Evolutionary conservation across 2,797 vertebrate genomes (phyloP).

Genomic region (Apogon talboti): DNA sequence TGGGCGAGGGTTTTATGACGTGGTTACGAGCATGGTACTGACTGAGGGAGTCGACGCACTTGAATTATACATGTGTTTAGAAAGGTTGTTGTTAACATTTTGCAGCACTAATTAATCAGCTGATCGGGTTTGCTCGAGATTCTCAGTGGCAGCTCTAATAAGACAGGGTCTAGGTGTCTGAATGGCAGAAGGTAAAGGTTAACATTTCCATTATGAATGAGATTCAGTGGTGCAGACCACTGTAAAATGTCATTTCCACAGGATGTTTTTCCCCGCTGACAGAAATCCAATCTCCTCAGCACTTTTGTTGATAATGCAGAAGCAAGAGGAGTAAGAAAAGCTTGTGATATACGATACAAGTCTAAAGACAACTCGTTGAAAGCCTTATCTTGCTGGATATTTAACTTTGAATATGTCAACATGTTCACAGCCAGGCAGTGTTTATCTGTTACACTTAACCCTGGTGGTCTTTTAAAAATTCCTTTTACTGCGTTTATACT

Average conservation of each 20-base stretch:
- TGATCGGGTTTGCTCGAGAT: slow-evolving; percentile 6
- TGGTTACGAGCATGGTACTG: neutral
- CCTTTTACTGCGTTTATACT: too few relatives aligned
- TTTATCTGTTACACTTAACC: too few relatives aligned
- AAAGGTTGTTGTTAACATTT: slow-evolving; percentile 16
- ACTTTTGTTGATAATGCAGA: slow-evolving; percentile 8
- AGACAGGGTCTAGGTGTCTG: slow-evolving; percentile 1
- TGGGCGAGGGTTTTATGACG: too few relatives aligned
- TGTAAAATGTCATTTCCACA: slow-evolving; percentile 45
- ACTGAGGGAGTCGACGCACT: neutral
- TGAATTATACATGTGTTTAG: neutral
- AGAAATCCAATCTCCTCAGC: slow-evolving; percentile 7
- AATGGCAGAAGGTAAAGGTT: slow-evolving; percentile 61
- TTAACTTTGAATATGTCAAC: too few relatives aligned
- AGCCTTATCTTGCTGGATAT: too few relatives aligned
- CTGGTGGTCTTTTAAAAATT: too few relatives aligned
- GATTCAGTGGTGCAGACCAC: slow-evolving; percentile 19
- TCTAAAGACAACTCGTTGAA: too few relatives aligned
- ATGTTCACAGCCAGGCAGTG: too few relatives aligned
- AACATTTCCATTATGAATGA: slow-evolving; percentile 69
- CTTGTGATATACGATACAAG: too few relatives aligned
- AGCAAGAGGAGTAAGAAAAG: slow-evolving; percentile 12
- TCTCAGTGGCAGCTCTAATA: neutral
- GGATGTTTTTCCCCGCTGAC: slow-evolving; percentile 29
- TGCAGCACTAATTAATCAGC: slow-evolving; percentile 15